phyloP scores from a whole-genome alignment of 2,797 vertebrate species.

The Crax fasciolata region DNA sequence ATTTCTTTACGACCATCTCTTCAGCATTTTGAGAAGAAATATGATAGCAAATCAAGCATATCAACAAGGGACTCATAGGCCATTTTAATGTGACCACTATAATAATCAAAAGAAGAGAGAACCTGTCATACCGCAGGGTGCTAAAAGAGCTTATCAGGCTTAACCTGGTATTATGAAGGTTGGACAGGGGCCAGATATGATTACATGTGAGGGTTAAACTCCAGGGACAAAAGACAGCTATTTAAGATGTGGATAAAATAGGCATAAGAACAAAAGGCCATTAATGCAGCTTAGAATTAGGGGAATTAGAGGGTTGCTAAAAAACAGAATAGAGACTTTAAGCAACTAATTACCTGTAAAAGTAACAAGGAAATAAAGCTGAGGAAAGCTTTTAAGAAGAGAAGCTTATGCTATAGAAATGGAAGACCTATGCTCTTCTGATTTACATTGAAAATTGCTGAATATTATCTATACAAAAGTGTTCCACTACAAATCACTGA shows the following conservation, averaged over 20 bases:
- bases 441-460: not conserved
- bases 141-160: not conserved
- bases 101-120: conserved; percentile 12
- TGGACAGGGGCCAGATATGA: not conserved
- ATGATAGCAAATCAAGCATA: not conserved
- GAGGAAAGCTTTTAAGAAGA: not conserved
- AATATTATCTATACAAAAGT: not conserved
- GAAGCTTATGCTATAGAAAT: not conserved
- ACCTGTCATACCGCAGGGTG: not conserved
- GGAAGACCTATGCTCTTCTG: not conserved
- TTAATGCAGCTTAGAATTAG: not conserved
- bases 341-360: not conserved
- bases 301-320: not conserved
- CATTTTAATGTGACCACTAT: not conserved
- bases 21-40: conserved; percentile 21
- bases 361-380: not conserved
- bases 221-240: not conserved
- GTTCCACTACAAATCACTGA: not conserved
- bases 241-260: conserved; percentile 13
- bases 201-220: not conserved
- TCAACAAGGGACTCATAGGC: not conserved
- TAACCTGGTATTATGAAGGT: conserved; percentile 7
- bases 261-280: not conserved
- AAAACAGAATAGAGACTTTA: not conserved
- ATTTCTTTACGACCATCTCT: conserved; percentile 13